Conservation (phyloP, 2,113 vertebrate species). For the Electrona antarctica region DNA sequence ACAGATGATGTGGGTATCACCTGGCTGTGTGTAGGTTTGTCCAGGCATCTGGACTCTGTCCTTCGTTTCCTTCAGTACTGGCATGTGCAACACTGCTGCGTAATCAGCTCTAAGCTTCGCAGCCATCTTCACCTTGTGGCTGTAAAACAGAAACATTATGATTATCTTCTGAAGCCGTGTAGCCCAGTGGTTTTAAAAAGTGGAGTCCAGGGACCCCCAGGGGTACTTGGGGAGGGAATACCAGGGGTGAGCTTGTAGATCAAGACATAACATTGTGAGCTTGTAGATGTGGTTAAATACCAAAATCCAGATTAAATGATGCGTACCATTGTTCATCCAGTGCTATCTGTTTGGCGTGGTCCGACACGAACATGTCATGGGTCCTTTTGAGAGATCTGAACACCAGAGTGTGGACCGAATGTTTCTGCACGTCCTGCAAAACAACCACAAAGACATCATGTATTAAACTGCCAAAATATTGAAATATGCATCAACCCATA, state of each 20-base stretch:
- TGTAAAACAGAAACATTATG: conserved; percentile 61
- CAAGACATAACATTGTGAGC: no score
- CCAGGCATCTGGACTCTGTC: conserved; percentile 77
- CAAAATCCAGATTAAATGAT: no score
- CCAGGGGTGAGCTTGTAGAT: no score
- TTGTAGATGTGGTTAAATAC: no score
- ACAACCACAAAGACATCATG: background rate
- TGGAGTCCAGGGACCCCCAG: no score
- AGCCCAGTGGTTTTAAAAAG: no score
- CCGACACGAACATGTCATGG: conserved; percentile 98
- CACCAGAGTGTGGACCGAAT: conserved; percentile 96
- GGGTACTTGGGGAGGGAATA: no score
- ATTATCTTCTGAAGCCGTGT: background rate
- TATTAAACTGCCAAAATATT: no score
- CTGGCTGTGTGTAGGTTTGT: conserved; percentile 83
- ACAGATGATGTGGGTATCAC: conserved; percentile 66
- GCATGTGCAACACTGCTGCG: conserved; percentile 91
- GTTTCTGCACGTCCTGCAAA: conserved; percentile 93
- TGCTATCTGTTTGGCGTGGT: conserved; percentile 89
- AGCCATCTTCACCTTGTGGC: conserved; percentile 91
- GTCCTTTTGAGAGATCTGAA: conserved; percentile 98
- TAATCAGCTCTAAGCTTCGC: conserved; percentile 92
- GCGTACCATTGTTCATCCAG: conserved; percentile 90
- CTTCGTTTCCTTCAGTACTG: conserved; percentile 88
- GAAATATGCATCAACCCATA: no score